Evolutionary conservation across 2,797 vertebrate species (phyloP), one percentile per base, ranked within the genome.

Genomic region (Catamblyrhynchus diadema): DNA sequence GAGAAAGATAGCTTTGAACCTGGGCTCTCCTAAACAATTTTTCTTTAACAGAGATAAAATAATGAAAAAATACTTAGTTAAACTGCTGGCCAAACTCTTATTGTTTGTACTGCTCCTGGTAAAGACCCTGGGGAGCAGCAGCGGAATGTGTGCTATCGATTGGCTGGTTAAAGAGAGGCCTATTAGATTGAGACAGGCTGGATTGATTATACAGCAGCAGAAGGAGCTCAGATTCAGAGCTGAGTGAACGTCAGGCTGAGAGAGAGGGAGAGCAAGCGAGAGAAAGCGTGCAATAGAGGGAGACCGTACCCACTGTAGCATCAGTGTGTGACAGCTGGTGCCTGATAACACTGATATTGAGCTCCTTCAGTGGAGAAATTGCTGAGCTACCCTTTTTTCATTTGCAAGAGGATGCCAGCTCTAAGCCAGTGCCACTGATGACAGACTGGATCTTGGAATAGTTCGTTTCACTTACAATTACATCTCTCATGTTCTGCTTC

Each of bases 101-200:
- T 71, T 97, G 91, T 97, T 97, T 97, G 92, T 88, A 93, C 83
- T 79, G 94, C 92, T 95, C 86, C 93, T 97, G 94, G 75, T 96
- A 97, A 96, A 96, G 94, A 92, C 97, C 81, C 96, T 41, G 83
- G 96, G 96, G 95, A 97, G 73, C 69, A 90, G 88, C 95, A 97
- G 92, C 32, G 35, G 96, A 97, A 98, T 97, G 91, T 89, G 87
- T 66, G 95, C 90, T 98, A 98, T 98, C 97, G 98, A 98, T 98
- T 97, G 97, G 88, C 97, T 98, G 97, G 97, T 98, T 98, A 98
- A 98, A 98, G 75, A 97, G 97, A 96, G 93, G 96, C 94, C 97
- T 97, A 96, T 98, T 98, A 97, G 97, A 97, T 97, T 95, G 98
- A 98, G 98, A 96, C 95, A 95, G 96, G 96, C 95, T 97, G 67